A percentile compares a stretch with the other conserved stretches of the same genome.
Evolutionary conservation across 1,140 invertebrate species (phyloP).

Genomic region (Papilio polytes): DNA sequence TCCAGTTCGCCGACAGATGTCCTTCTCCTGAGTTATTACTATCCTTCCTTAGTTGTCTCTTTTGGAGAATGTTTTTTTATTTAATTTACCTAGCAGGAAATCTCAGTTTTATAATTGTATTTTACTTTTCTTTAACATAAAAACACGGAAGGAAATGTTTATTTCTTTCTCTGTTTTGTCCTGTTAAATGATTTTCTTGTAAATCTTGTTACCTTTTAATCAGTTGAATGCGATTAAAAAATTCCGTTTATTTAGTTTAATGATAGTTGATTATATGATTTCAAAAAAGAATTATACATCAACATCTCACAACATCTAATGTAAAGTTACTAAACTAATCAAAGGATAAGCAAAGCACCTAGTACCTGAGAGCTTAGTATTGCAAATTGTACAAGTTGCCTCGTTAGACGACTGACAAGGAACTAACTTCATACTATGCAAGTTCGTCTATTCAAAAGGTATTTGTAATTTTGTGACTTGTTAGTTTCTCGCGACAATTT

Average conservation of each 20-base stretch:
- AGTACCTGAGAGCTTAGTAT: constrained; percentile 31
- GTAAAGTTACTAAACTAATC: neutral
- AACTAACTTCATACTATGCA: constrained; percentile 40
- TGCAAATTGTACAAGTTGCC: constrained; percentile 47
- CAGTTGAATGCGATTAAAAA: no score
- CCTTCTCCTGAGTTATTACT: constrained; percentile 31
- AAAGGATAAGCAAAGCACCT: neutral
- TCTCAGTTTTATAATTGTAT: neutral
- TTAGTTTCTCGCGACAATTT: constrained; percentile 3
- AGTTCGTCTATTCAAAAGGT: constrained; percentile 7
- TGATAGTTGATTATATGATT: no score
- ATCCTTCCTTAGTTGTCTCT: constrained; percentile 23
- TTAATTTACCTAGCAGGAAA: constrained; percentile 24
- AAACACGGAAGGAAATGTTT: neutral
- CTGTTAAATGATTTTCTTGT: neutral
- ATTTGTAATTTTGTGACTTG: constrained; percentile 27
- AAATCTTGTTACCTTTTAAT: no score
- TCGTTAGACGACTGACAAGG: constrained; percentile 49
- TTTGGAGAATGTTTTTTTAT: constrained; percentile 12
- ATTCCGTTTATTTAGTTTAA: no score
- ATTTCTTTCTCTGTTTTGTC: neutral
- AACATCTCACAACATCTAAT: neutral
- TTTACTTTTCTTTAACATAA: neutral
- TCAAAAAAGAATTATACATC: neutral
- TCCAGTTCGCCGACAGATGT: constrained; percentile 37